phyloP scores from a whole-genome alignment of 2,113 vertebrate species.

The Cairina moschata region DNA sequence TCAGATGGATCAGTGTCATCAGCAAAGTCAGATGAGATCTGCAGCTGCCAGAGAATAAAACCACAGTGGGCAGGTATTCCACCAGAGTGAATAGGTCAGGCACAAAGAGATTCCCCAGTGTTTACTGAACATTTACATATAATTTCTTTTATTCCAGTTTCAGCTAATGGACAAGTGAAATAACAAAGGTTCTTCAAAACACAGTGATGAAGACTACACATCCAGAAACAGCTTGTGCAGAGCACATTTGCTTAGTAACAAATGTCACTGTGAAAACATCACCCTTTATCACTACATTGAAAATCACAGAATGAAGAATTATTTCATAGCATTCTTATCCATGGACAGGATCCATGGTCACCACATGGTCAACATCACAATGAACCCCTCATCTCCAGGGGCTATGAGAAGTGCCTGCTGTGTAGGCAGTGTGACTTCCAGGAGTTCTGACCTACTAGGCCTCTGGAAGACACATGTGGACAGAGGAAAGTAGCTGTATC shows the following conservation, averaged over 20 bases:
- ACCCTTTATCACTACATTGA: not conserved
- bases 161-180: not conserved
- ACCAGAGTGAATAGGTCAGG: not conserved
- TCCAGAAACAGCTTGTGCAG: not conserved
- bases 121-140: not conserved
- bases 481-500: rapidly evolving
- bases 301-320: not conserved
- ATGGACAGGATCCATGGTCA: not conserved
- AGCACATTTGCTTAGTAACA: not conserved
- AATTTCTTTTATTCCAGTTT: not conserved
- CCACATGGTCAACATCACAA: not conserved
- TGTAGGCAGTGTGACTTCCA: not conserved
- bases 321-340: not conserved
- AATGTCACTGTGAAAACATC: not conserved
- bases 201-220: not conserved
- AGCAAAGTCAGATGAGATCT: not conserved
- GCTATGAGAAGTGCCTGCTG: not conserved
- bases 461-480: not conserved
- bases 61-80: not conserved
- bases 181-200: not conserved
- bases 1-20: not conserved
- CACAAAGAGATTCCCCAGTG: not conserved
- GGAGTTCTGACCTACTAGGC: not conserved
- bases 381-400: not conserved
- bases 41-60: not conserved